These are phyloP conservation scores for Lycocerus yunnanus DNA, from an alignment of 2,888 invertebrate genomes.

Conservation along the genomic window DNA sequence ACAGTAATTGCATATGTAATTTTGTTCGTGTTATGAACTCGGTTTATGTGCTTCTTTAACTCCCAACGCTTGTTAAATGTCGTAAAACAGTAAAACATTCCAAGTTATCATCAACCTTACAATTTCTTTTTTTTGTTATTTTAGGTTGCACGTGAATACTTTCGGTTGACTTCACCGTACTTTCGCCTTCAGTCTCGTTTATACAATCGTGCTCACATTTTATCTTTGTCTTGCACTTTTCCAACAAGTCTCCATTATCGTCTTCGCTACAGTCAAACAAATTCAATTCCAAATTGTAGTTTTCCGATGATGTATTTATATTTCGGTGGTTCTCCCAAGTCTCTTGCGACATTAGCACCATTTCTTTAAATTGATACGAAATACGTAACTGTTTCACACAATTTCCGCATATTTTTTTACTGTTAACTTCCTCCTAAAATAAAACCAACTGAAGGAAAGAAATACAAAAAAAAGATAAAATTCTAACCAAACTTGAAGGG, in stretches of 20 bases:
- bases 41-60: conserved; percentile 40
- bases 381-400: conserved; percentile 37
- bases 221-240: not conserved
- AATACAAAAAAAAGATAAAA: not conserved
- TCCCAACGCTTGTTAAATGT: conserved; percentile 40
- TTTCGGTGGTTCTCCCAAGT: conserved; percentile 27
- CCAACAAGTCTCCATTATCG: not conserved
- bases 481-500: not conserved
- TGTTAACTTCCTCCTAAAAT: conserved; percentile 35
- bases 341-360: conserved; percentile 40
- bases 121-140: conserved; percentile 4
- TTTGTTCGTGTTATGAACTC: conserved; percentile 36
- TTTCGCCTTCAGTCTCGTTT: not conserved
- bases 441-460: not conserved
- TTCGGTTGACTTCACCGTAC: not conserved
- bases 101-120: conserved; percentile 13
- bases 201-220: not conserved
- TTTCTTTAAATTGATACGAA: conserved; percentile 40
- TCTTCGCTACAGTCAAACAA: not conserved
- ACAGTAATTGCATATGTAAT: conserved; percentile 37
- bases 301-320: not conserved
- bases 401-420: conserved; percentile 36
- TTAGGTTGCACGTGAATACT: not conserved
- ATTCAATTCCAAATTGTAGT: not conserved
- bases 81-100: conserved; percentile 39